A percentile compares a stretch with the other conserved stretches of the same genome.
phyloP scores from a whole-genome alignment of 2,888 invertebrate genomes.

The Pristionchus exspectatus region DNA sequence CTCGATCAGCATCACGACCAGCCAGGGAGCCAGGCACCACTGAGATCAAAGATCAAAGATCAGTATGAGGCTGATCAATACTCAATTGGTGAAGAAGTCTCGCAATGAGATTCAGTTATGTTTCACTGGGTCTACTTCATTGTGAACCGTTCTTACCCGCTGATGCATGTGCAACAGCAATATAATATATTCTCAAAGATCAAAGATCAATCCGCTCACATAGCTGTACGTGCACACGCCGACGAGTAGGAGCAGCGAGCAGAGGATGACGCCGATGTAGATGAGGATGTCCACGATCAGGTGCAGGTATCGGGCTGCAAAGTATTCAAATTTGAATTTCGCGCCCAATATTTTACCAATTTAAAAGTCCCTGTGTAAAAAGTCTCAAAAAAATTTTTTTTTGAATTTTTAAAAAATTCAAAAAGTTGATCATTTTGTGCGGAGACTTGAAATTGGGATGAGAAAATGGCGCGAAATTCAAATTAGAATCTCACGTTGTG shows the following conservation, averaged over 20 bases:
- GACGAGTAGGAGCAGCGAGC: constrained; percentile 73
- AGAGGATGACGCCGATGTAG: constrained; percentile 73
- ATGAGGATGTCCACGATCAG: constrained; percentile 74
- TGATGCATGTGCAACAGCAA: too few relatives aligned
- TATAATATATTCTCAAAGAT: neutral
- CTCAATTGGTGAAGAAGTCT: neutral
- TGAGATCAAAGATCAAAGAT: constrained; percentile 54
- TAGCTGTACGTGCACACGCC: constrained; percentile 71
- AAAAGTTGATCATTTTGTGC: constrained; percentile 20
- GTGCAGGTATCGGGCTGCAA: constrained; percentile 71
- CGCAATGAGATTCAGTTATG: neutral
- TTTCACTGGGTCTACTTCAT: too few relatives aligned
- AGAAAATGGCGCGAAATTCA: neutral
- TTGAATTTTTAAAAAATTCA: neutral
- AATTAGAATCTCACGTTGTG: constrained; percentile 61
- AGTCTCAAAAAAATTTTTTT: neutral
- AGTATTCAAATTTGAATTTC: constrained; percentile 31
- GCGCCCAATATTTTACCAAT: neutral
- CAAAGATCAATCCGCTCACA: constrained; percentile 54
- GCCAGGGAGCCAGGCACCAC: constrained; percentile 77
- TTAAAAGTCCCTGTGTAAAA: constrained; percentile 39
- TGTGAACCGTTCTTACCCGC: too few relatives aligned
- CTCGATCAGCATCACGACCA: constrained; percentile 76
- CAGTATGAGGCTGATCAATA: neutral
- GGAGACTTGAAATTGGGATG: neutral